Percentiles rank a stretch among this genome's conserved stretches.
These are phyloP conservation scores for Cecidostiba fungosa DNA, from an alignment of 2,888 invertebrate genomes.

Conservation along the genomic window DNA sequence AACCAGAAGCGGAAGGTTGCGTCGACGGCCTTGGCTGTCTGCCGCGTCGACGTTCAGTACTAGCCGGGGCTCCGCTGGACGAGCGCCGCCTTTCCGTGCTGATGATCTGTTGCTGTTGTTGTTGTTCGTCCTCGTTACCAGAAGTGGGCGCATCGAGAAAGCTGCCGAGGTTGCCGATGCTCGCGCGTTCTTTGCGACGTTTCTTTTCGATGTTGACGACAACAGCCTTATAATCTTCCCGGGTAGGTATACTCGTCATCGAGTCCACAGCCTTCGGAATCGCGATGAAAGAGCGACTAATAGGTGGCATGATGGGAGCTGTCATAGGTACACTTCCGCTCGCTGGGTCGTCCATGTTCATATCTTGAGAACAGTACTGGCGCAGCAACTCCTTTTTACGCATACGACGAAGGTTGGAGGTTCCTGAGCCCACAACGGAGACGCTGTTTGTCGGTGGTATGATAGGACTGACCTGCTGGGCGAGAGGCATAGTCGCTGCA, in stretches of 20 bases:
- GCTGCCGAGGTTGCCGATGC: constrained; percentile 53
- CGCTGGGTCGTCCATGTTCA: constrained; percentile 90
- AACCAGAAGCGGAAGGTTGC: constrained; percentile 80
- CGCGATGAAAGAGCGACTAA: constrained; percentile 88
- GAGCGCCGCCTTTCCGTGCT: constrained; percentile 75
- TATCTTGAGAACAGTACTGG: constrained; percentile 87
- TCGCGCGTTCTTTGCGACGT: constrained; percentile 81
- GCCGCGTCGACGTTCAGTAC: constrained; percentile 76
- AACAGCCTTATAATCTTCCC: constrained; percentile 89
- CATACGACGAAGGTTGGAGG: constrained; percentile 91
- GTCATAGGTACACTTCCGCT: constrained; percentile 82
- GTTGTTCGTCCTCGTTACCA: constrained; percentile 46
- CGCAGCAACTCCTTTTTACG: constrained; percentile 93
- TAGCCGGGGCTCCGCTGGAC: constrained; percentile 73
- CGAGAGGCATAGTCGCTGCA: constrained; percentile 82
- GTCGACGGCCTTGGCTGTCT: constrained; percentile 73
- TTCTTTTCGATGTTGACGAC: constrained; percentile 86
- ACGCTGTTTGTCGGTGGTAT: constrained; percentile 80
- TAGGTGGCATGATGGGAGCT: constrained; percentile 83
- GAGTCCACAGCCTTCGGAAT: constrained; percentile 95
- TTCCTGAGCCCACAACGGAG: constrained; percentile 82
- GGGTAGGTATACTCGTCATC: constrained; percentile 92
- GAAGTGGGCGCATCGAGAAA: constrained; percentile 14
- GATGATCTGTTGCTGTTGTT: constrained; percentile 41
- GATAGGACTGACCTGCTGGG: constrained; percentile 80